phyloP scores from a whole-genome alignment of 2,113 vertebrate genomes.

The Alethe castanea region DNA sequence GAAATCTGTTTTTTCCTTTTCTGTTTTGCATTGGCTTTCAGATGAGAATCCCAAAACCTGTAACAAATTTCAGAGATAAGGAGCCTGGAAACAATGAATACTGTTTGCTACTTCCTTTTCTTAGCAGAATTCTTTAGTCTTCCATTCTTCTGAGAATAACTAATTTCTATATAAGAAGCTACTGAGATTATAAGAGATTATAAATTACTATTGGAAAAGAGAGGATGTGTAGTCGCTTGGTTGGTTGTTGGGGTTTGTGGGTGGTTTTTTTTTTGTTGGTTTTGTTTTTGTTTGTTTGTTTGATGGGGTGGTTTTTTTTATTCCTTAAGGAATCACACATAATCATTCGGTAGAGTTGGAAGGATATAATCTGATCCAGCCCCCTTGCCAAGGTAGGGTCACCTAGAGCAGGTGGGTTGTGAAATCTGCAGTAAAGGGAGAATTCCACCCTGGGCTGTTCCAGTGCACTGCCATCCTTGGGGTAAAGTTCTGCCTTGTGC shows the following conservation, averaged over 20 bases:
- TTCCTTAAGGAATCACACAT: neutral
- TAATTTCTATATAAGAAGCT: neutral
- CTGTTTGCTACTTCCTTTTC: neutral
- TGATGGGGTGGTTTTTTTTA: too few relatives aligned
- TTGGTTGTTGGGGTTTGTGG: too few relatives aligned
- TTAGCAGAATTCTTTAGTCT: neutral
- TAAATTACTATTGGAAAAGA: neutral
- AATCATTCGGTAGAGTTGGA: neutral
- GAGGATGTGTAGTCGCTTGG: neutral
- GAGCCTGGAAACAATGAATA: neutral
- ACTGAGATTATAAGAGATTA: neutral
- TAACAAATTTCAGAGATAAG: neutral
- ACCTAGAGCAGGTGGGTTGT: neutral
- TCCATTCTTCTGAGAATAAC: neutral
- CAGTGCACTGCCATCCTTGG: neutral
- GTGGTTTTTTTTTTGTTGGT: too few relatives aligned
- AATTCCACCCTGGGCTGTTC: neutral
- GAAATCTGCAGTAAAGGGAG: neutral
- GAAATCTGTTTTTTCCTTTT: neutral
- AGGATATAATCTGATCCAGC: too few relatives aligned
- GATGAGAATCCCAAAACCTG: neutral
- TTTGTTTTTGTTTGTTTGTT: too few relatives aligned
- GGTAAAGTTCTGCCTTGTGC: neutral
- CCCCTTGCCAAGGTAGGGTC: neutral
- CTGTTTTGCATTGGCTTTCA: neutral